A percentile compares a stretch with the other conserved stretches of the same genome.
These are phyloP conservation scores for Andrena haemorrhoa DNA, from an alignment of 2,888 invertebrate species.

Conservation along the genomic window DNA sequence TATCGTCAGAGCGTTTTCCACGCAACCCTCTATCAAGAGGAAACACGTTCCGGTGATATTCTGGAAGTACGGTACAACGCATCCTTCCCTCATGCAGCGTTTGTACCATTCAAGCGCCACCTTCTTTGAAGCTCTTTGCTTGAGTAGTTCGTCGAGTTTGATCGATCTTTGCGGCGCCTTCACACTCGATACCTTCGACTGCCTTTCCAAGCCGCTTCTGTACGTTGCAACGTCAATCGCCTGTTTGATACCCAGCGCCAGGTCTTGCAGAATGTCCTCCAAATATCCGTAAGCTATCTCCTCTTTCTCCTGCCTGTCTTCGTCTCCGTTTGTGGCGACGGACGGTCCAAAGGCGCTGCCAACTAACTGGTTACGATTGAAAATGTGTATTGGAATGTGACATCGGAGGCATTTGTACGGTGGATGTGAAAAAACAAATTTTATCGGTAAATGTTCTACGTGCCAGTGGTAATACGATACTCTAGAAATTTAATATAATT, in stretches of 20 bases:
- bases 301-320: not conserved
- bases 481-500: no score
- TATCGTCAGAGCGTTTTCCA: slow-evolving; percentile 49
- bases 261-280: slow-evolving; percentile 41
- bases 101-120: slow-evolving; percentile 72
- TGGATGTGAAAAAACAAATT: no score
- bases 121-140: slow-evolving; percentile 42
- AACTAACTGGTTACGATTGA: slow-evolving; percentile 13
- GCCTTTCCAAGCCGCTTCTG: slow-evolving; percentile 51
- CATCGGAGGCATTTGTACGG: no score
- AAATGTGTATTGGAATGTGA: not conserved
- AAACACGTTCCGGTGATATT: slow-evolving; percentile 70
- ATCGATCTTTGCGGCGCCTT: slow-evolving; percentile 39
- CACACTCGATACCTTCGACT: slow-evolving; percentile 16
- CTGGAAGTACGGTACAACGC: slow-evolving; percentile 73
- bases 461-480: no score
- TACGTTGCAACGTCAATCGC: slow-evolving; percentile 63
- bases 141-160: slow-evolving; percentile 38
- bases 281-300: slow-evolving; percentile 30
- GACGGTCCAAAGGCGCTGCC: not conserved
- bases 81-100: slow-evolving; percentile 70
- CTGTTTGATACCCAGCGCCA: slow-evolving; percentile 66
- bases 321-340: not conserved
- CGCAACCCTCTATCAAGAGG: slow-evolving; percentile 65
- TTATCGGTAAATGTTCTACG: no score